Base-by-base conservation (phyloP, 2,888 invertebrate genomes). In the Drosophila heteroneura region DNA sequence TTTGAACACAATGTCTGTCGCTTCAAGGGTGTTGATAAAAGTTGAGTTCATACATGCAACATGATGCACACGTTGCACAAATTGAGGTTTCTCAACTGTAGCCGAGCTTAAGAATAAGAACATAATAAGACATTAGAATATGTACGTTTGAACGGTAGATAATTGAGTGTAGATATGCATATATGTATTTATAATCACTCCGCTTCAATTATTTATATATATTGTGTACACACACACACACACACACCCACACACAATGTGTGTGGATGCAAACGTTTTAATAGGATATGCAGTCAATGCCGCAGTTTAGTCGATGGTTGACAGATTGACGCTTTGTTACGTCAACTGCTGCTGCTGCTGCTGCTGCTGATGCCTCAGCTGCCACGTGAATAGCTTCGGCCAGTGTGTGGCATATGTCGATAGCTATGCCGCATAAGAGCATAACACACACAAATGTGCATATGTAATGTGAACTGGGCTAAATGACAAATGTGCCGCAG, bases 401-500 rank as follows among this genome's bases (percentile, higher is more conserved):
- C 44, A 14, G 30, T 47, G 5, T 47, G 16, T 47, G 47, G 47
- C 47, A 58, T 47, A 35, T 72, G 26, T 26, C 30, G 35, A 47
- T 58, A 52, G 39, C 22, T 19, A 47, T 22, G 44, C 26, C 5
- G 49, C 26, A 49, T 49, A 28, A 49, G 22, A 44, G 44, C 14
- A 22, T 14, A 47, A 26, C 19, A 51, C 51, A 51, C 10, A 3
- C 51, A 51, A 10, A 28, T 19, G 5, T 12, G 19, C 5, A 12
- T 19, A 26, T 51, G n/a, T 22, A 57, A 30, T 61, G 66, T 58
- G 37, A 57, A 60, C 56, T 60, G 56, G 57, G 57, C 58, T 66
- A 65, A 58, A 39, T 60, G 60, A 39, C n/a, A 68, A 76, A 72
- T 68, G 51, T 61, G 41, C 53, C 39, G 59, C 60, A 62, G 56